phyloP scores from a whole-genome alignment of 2,113 vertebrate genomes.

The Seriola quinqueradiata region DNA sequence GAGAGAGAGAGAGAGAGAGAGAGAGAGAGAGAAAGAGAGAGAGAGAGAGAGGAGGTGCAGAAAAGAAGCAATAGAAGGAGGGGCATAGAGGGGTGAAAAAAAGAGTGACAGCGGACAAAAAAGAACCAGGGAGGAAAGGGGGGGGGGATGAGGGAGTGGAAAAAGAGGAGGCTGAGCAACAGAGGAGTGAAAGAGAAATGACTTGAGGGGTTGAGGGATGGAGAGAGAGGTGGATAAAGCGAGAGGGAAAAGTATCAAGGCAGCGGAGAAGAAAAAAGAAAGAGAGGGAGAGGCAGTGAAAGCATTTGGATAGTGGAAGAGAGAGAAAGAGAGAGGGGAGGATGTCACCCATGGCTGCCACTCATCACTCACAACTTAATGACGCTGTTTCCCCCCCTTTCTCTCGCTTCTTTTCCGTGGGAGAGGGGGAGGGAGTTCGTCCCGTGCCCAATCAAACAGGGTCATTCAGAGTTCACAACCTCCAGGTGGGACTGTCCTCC shows the following conservation, averaged over 20 bases:
- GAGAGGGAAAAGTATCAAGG: conserved; percentile 69
- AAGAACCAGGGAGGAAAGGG: conserved; percentile 61
- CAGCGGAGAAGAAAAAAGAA: conserved; percentile 56
- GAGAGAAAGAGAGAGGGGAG: conserved; percentile 66
- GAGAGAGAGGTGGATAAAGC: conserved; percentile 76
- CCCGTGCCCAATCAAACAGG: conserved; percentile 93
- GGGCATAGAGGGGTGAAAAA: conserved; percentile 53
- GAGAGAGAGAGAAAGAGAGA: conserved; percentile 44
- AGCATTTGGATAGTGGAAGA: conserved; percentile 64
- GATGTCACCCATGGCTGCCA: conserved; percentile 85
- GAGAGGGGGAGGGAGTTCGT: conserved; percentile 88
- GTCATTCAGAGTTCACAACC: conserved; percentile 98
- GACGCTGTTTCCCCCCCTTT: conserved; percentile 71
- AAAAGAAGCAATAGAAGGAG: conserved; percentile 56
- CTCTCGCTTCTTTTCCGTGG: conserved; percentile 72
- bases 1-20: conserved; percentile 30
- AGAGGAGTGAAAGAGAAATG: conserved; percentile 77
- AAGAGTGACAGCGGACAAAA: conserved; percentile 78
- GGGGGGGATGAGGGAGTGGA: conserved; percentile 61
- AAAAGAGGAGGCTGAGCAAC: conserved; percentile 74
- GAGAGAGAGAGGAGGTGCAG: conserved; percentile 29
- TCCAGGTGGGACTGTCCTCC: conserved; percentile 93
- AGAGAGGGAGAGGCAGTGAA: conserved; percentile 40
- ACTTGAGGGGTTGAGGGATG: conserved; percentile 77
- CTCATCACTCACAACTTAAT: conserved; percentile 89